Base-by-base conservation (phyloP, 2,113 vertebrate genomes). In the Rhinogobius similis region DNA sequence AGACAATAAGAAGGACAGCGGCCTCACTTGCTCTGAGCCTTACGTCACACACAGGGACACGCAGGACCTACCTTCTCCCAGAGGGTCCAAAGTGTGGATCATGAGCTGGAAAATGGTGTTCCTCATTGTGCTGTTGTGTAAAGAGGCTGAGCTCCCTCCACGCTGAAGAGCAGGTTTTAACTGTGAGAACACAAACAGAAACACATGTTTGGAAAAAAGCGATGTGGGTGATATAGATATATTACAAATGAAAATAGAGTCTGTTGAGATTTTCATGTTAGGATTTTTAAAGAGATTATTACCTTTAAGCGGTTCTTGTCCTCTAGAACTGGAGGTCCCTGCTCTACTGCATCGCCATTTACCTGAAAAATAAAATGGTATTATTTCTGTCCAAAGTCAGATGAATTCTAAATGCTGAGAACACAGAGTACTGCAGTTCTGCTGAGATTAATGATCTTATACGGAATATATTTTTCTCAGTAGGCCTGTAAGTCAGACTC, bases 41-140 rank as follows among this genome's bases (percentile, higher is more conserved):
- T 72, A 72, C 20, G 36, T 61, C 58, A n/a, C n/a, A n/a, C n/a
- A n/a, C n/a, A n/a, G n/a, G n/a, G n/a, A n/a, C n/a, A n/a, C 48
- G 64, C 16, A 58, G 27, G 39, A 5, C 32, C 96, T 93, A 98
- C 97, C 96, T 85, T 95, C 91, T 82, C 94, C 91, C 65, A 99
- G 79, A 68, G 96, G 96, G 86, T 98, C 96, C 88, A 98, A 88
- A 18, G 96, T 98, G 89, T 95, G 95, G 86, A 98, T 94, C 95
- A 98, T 96, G 74, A 99, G 96, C 50, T 96, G 95, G 85, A 96
- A 96, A 87, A 97, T 93, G 90, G 95, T 96, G 91, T 85, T 94
- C 24, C 97, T 94, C 92, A 96, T 94, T 64, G 94, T 97, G 56
- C 96, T 95, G 93, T 98, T 97, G 93, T 99, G 97, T 23, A 99